phyloP scores from a whole-genome alignment of 2,888 invertebrate genomes.

The Eucera pruinosa region DNA sequence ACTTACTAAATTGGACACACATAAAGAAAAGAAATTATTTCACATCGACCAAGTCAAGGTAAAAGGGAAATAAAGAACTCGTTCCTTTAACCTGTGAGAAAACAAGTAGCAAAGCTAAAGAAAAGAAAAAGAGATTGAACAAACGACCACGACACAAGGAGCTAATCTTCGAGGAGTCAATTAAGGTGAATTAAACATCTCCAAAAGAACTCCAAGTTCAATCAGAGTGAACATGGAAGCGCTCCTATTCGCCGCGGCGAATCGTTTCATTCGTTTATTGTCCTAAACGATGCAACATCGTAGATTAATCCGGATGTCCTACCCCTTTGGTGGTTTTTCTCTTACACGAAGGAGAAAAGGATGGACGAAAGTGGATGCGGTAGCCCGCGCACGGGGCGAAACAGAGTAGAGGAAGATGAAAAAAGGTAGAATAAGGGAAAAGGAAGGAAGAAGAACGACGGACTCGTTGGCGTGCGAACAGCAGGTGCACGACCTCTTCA shows the following conservation, averaged over 20 bases:
- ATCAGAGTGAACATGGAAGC: conserved; percentile 38
- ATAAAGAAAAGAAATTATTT: too few relatives aligned
- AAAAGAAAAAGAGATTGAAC: background rate
- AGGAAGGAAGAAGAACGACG: conserved; percentile 50
- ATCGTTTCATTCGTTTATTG: conserved; percentile 49
- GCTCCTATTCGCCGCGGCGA: conserved; percentile 41
- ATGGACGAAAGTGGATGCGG: conserved; percentile 42
- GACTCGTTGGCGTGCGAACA: conserved; percentile 77
- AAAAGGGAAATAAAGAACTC: background rate
- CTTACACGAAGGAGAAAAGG: conserved; percentile 17
- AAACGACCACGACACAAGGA: too few relatives aligned
- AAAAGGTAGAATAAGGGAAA: too few relatives aligned
- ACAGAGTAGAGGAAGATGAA: conserved; percentile 21
- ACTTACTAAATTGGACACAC: too few relatives aligned
- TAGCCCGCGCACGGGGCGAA: conserved; percentile 56
- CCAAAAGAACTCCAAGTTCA: conserved; percentile 4
- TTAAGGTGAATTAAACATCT: conserved; percentile 47
- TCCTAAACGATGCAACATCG: conserved; percentile 67
- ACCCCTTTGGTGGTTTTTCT: conserved; percentile 18
- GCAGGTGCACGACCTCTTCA: conserved; percentile 81
- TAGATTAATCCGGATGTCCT: conserved; percentile 68
- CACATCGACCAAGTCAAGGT: background rate
- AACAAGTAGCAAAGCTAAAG: conserved; percentile 12
- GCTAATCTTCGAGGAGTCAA: conserved; percentile 42
- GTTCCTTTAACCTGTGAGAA: background rate